Evolutionary conservation across 1,140 invertebrate species (phyloP), one percentile per base, ranked within the genome.

Genomic region (Euglossa dilemma): DNA sequence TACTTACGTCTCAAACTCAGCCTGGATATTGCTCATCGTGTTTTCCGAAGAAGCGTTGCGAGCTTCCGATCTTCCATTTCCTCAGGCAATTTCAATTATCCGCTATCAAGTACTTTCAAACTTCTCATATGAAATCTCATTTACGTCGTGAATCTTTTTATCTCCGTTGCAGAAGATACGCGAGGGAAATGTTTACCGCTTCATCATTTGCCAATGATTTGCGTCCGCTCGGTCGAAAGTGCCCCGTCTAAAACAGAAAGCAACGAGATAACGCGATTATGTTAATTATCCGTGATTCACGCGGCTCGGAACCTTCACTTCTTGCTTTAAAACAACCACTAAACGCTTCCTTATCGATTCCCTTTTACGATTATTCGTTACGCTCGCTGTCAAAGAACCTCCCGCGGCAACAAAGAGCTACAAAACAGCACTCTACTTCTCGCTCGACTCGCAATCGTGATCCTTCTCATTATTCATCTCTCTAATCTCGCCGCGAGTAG

Each of bases 241-340:
- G 18, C 25, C 50, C 43, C 25, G 20, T 59, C 77, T 80, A 25
- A 43, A 72, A 61, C 47, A 71, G 28, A 59, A 54, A 72, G 14
- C 12, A 36, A 50, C 28, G 5, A n/a, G 0, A 18, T 45, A 72
- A 23, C 25, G 1, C 11, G 11, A 36, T 71, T 50, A n/a, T 50
- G 18, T 47, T 69, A 47, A 47, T 69, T 50, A n/a, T 69, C 45
- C 23, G 18, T 18, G 25, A 69, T 47, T 47, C 6, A 50, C 18
- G 9, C 1, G 3, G 6, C 20, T 57, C 20, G 1, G n/a, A 45
- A 14, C 11, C 23, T 50, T 4, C 7, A 25, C 16, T 45, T 50
- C n/a, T 43, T 73, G 45, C 57, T 57, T n/a, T 25, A 12, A 57
- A 23, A 36, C 12, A 69, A 47, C 12, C 2, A 11, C 11, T 50